Conservation (phyloP, 2,113 vertebrate species). For the Synchiropus splendidus region DNA sequence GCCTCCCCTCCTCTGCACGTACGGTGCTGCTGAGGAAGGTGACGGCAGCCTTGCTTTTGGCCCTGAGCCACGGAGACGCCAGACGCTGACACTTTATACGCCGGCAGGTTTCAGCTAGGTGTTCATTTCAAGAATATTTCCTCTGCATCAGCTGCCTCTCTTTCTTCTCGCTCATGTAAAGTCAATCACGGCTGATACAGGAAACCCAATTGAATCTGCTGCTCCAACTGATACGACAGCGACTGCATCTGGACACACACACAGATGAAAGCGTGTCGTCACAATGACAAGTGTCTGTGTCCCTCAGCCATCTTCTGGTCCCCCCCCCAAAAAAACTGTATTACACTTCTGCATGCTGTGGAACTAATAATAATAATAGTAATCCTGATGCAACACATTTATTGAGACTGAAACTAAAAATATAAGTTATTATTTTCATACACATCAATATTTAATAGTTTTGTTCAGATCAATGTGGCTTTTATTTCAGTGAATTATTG, state of each 20-base stretch:
- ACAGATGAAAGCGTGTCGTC: background rate
- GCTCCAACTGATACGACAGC: constrained; percentile 24
- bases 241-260: constrained; percentile 18
- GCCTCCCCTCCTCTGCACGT: constrained; percentile 28
- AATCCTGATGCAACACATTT: too few species aligned
- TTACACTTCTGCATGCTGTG: too few species aligned
- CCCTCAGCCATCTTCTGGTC: too few species aligned
- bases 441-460: too few species aligned
- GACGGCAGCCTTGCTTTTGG: constrained; percentile 51
- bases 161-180: constrained; percentile 31
- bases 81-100: constrained; percentile 65
- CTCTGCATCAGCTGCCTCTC: constrained; percentile 28
- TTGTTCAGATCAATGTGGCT: too few species aligned
- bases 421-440: too few species aligned
- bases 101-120: constrained; percentile 67
- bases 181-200: constrained; percentile 63
- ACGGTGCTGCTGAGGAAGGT: constrained; percentile 20
- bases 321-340: too few species aligned
- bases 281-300: too few species aligned
- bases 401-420: too few species aligned
- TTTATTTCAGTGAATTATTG: too few species aligned
- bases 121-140: constrained; percentile 67
- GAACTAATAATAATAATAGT: too few species aligned
- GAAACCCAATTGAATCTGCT: constrained; percentile 41
- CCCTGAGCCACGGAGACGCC: constrained; percentile 52